phyloP scores from a whole-genome alignment of 2,113 vertebrate genomes.

The Leucosticte australis region DNA sequence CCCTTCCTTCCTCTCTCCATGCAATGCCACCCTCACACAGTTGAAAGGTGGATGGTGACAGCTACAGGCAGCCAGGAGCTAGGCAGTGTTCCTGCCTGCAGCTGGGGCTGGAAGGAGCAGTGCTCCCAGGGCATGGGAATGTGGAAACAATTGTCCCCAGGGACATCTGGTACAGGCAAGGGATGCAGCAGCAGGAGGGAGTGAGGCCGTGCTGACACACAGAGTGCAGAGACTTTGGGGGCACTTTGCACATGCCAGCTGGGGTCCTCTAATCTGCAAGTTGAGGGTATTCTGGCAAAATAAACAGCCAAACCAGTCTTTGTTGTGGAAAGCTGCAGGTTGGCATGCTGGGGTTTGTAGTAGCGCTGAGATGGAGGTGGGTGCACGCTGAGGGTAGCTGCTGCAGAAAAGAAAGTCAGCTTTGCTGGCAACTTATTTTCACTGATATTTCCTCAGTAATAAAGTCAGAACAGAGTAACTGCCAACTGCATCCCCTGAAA shows the following conservation, averaged over 20 bases:
- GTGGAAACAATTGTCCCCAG: neutral
- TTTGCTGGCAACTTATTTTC: neutral
- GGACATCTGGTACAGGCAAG: neutral
- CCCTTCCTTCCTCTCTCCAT: neutral
- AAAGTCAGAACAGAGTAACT: neutral
- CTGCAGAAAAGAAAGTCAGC: neutral
- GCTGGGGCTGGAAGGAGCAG: neutral
- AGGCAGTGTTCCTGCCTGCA: neutral
- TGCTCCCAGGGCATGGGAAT: neutral
- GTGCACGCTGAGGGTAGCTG: neutral
- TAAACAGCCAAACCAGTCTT: neutral
- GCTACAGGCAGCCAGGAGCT: neutral
- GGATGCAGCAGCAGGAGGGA: neutral
- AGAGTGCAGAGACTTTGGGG: neutral
- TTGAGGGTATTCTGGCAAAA: neutral
- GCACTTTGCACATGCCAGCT: neutral
- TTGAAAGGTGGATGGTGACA: neutral
- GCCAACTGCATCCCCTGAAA: neutral
- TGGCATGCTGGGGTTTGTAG: neutral
- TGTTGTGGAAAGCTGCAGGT: neutral
- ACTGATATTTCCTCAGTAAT: neutral
- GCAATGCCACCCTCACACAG: neutral
- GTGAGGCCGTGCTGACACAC: neutral
- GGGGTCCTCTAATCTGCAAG: neutral
- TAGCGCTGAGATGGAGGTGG: neutral